Base-by-base conservation (phyloP, 1,140 invertebrate genomes). In the Zaprionus africanus region DNA sequence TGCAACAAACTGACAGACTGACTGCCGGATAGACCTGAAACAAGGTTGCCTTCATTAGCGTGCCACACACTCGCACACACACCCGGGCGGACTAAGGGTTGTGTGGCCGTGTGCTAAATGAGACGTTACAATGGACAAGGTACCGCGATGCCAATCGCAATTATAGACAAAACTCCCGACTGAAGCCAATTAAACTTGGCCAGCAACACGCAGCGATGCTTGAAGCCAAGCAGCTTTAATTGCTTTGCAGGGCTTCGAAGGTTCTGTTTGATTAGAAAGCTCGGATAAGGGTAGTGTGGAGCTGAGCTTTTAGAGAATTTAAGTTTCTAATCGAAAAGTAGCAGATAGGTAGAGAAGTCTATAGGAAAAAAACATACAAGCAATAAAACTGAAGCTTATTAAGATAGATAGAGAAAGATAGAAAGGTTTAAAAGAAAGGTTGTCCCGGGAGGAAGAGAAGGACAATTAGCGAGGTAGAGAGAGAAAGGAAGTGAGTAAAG, bases 111-210 rank as follows among this genome's bases (percentile, higher is more conserved):
- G 26, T 56, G 58, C 24, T 36, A 69, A 82, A 82, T 74, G 69
- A 75, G 73, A 59, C 79, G 51, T 72, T 54, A 63, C 31, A 60
- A 51, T 64, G 67, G 57, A 64, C 54, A 34, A 36, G 38, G 28
- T 60, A 43, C 24, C 13, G 11, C 43, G 71, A 38, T 68, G 58
- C 24, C 65, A 38, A 43, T 63, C 57, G 75, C 80, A 84, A 84
- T 81, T 58, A 70, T 74, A 79, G 65, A 69, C 73, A 41, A 60
- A 31, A 51, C 43, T 57, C 19, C n/a, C n/a, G 62, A 73, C 65
- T 71, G 31, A 49, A 38, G 62, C 56, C 63, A 81, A 81, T 76
- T 80, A 57, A 51, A 24, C 46, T 24, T 51, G 46, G 11, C 11
- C 12, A 24, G 11, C 46, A n/a, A 51, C n/a, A 46, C n/a, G n/a